Base-by-base conservation (phyloP, 2,888 invertebrate species). In the Mechanitis messenoides region DNA sequence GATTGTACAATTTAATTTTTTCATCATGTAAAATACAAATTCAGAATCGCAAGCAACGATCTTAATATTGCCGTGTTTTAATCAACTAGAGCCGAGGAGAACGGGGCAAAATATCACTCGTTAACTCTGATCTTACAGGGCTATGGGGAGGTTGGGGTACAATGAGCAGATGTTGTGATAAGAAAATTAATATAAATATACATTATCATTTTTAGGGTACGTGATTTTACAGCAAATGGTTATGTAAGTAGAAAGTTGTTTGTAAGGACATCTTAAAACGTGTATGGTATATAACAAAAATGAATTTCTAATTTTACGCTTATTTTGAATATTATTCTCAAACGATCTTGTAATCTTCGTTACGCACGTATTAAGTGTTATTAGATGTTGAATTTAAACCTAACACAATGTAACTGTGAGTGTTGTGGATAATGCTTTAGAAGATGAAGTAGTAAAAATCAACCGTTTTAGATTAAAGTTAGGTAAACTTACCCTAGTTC, bases 101-200 rank as follows among this genome's bases (percentile, higher is more conserved):
- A 64, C 56, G 60, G 42, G 55, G 55, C 35, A 20, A 53, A 53
- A 45, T 62, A 66, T 62, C 58, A 60, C 65, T 65, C 65, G 69
- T 65, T 62, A 67, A 64, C 62, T 60, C 59, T 56, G 64, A 65
- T 67, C 63, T 68, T 60, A 60, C 57, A 58, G 59, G 58, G 55
- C 58, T 58, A 35, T 31, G 53, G 57, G 63, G 64, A 64, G 60
- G 54, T 45, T 56, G 50, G 54, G 63, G 65, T 58, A 59, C 60
- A 62, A 61, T 65, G 63, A 63, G 65, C 64, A 64, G 66, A 69
- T 67, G 64, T 66, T 55, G 56, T 28, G 69, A 69, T 69, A 69
- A 69, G 67, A 64, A 69, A 66, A 69, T 69, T 69, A 69, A 69
- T 69, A 67, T 67, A 62, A 65, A 66, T 66, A 65, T 63, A 64